Evolutionary conservation across 2,113 vertebrate genomes (phyloP).

Genomic region (Leucosticte australis): DNA sequence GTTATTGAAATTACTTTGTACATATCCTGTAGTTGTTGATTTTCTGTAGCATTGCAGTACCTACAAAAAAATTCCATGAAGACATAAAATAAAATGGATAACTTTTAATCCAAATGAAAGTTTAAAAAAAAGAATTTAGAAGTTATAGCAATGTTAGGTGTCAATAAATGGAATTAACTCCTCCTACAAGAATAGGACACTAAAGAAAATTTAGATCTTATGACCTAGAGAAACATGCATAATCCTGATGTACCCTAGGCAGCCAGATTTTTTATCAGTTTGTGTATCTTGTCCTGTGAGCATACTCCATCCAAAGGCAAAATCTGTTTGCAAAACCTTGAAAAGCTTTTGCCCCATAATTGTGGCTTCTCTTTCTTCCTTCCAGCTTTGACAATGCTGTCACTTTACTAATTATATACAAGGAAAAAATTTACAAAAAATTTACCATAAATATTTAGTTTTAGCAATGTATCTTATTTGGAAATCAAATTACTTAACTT

Average conservation of each 20-base stretch:
- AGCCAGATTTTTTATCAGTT: background rate
- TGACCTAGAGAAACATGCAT: background rate
- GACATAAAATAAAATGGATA: background rate
- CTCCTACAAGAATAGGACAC: accelerated
- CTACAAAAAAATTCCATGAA: background rate
- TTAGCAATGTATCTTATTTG: background rate
- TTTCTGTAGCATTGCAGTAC: background rate
- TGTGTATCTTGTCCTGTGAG: background rate
- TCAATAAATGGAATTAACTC: background rate
- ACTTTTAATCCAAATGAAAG: background rate
- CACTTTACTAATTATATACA: background rate
- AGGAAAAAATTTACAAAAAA: background rate
- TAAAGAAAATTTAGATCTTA: background rate
- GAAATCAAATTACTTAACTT: background rate
- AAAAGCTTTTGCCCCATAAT: background rate
- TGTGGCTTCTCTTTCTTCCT: background rate
- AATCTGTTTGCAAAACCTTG: background rate
- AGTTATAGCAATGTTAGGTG: background rate
- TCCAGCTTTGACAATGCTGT: background rate
- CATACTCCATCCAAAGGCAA: background rate
- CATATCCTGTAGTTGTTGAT: background rate
- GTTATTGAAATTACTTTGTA: background rate
- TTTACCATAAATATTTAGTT: background rate
- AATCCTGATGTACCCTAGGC: background rate
- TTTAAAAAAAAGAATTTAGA: background rate